Evolutionary conservation across 2,888 invertebrate genomes (phyloP), one percentile per base, ranked within the genome.

Genomic region (Habroteleia sp.): DNA sequence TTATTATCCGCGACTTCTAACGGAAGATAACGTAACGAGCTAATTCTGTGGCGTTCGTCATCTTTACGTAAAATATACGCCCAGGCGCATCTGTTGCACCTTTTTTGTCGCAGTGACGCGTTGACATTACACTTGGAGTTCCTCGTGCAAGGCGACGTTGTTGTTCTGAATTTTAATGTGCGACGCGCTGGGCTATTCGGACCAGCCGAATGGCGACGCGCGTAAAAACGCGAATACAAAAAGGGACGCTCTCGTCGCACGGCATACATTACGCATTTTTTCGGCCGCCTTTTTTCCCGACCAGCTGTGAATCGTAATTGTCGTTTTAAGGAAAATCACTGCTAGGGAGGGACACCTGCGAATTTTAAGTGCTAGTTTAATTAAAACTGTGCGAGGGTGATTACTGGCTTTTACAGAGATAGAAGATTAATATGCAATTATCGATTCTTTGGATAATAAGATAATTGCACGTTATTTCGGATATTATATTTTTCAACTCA

Each of bases 151-250:
- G 42, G 54, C 35, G 48, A 72, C 41, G 65, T 42, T 72, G 65
- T 65, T 72, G 72, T 65, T 72, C 58, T 65, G 72, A 72, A 72
- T 72, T 63, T 72, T 72, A 65, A 72, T 65, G 71, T 17, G 33
- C 54, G 50, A 58, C 10, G 13, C 50, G 42, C 11, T 31, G 10
- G 14, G 48, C 25, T 23, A 44, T 52, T 52, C 29, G 8, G 27
- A 8, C 44, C 27, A 27, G 23, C 62, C 54, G 46, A 62, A 46
- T 39, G 52, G 25, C 37, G 41, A 10, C 46, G 50, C 41, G 42
- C 23, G 46, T 62, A 62, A 72, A 46, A 63, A 72, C 44, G 37
- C 11, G 20, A 11, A 17, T 16, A 20, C 54, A 62, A 72, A 56
- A 72, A 72, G 46, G 31, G 46, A 25, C 66, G 31, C 46, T 46